Conservation (phyloP, 2,113 vertebrate species). For the Xenopus laevis region DNA sequence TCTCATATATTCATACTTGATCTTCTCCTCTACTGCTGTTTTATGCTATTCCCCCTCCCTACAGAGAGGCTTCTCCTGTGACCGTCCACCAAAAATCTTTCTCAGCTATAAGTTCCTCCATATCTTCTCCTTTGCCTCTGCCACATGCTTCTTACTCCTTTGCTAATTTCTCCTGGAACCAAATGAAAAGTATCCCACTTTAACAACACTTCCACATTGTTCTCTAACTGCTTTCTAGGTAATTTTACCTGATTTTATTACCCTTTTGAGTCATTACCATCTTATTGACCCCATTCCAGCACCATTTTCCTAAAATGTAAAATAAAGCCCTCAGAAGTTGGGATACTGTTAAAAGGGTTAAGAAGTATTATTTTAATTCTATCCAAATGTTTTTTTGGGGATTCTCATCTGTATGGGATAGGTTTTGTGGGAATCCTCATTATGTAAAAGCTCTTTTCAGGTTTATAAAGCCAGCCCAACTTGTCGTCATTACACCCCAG, state of each 20-base stretch:
- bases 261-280: not conserved
- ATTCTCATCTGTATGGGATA: conserved; percentile 41
- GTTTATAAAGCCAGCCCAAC: conserved; percentile 20
- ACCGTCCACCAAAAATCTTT: not conserved
- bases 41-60: not conserved
- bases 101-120: not conserved
- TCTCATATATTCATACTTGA: not conserved
- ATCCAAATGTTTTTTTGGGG: not conserved
- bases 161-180: not conserved
- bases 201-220: not conserved
- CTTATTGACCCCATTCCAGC: not conserved
- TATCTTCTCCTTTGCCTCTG: not conserved
- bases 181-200: no score
- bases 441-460: conserved; percentile 37
- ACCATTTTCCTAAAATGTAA: no score
- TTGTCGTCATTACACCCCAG: conserved; percentile 34
- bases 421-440: conserved; percentile 38
- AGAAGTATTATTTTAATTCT: conserved; percentile 18
- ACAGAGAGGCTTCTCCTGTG: not conserved
- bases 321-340: not conserved
- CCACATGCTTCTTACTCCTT: not conserved
- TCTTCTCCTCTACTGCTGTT: not conserved
- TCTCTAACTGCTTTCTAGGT: not conserved
- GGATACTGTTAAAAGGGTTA: conserved; percentile 8
- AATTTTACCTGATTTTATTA: not conserved